These are phyloP conservation scores for Desmodus rotundus DNA, from an alignment of 2,113 vertebrate genomes.

Conservation along the genomic window DNA sequence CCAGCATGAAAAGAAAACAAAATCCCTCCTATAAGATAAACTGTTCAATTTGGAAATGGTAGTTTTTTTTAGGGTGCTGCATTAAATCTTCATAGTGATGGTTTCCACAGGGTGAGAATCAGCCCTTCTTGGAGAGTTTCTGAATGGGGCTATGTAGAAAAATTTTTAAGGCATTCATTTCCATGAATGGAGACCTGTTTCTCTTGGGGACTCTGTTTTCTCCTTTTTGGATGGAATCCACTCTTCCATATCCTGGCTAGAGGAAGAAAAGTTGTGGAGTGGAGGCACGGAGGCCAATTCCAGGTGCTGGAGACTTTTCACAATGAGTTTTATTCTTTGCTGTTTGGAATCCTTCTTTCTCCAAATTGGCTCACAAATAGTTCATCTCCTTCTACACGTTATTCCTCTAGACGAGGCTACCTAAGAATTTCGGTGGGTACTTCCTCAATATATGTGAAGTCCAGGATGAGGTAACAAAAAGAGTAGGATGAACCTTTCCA, in stretches of 20 bases:
- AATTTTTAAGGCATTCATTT: slow-evolving; percentile 39
- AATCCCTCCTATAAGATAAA: slow-evolving; percentile 75
- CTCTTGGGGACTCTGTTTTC: slow-evolving; percentile 18
- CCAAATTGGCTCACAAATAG: background rate
- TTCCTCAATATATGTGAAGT: background rate
- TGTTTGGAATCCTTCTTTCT: slow-evolving; percentile 15
- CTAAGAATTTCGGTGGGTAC: background rate
- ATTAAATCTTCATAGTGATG: slow-evolving; percentile 43
- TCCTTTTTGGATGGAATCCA: slow-evolving; percentile 49
- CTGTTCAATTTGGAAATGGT: slow-evolving; percentile 62
- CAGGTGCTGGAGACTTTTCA: background rate
- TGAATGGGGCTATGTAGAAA: slow-evolving; percentile 52
- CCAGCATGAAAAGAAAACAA: slow-evolving; percentile 70
- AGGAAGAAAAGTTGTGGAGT: background rate
- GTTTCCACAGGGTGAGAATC: slow-evolving; percentile 30
- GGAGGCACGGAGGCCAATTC: background rate
- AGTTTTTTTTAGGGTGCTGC: slow-evolving; percentile 35
- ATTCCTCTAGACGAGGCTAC: background rate
- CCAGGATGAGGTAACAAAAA: background rate
- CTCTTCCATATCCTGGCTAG: background rate
- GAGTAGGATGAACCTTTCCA: background rate
- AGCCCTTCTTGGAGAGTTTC: background rate
- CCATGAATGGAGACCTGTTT: slow-evolving; percentile 55
- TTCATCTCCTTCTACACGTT: background rate
- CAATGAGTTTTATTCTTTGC: slow-evolving; percentile 8